Evolutionary conservation across 2,113 vertebrate species (phyloP), one percentile per base, ranked within the genome.

Genomic region (Polypterus senegalus): DNA sequence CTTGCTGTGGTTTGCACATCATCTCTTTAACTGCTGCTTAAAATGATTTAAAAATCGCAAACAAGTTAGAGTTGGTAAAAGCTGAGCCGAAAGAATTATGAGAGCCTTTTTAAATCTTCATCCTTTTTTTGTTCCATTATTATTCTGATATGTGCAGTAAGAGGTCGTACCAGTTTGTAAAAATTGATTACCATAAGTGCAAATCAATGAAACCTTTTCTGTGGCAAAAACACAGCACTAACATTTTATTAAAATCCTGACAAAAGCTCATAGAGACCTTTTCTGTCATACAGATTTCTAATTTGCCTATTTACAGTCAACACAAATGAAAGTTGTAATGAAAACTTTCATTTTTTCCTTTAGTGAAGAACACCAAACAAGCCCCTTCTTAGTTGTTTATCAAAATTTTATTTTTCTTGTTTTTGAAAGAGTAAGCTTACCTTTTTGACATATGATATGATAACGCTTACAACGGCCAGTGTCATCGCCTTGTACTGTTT

Each of bases 151-250:
- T 68, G 75, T 85, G 78, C 80, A 76, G 83, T 78, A 76, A 80
- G 82, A 83, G 88, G 89, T 90, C 85, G 83, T 86, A 85, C 80
- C 81, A 71, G 84, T 90, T 89, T 89, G 88, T 89, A 81, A 79
- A 87, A 89, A 93, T 91, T 83, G 88, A 92, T 92, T 82, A 82
- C 77, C 77, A 79, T 88, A 84, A 85, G 80, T 72, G 75, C 90
- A 89, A 90, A 92, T 90, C 88, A 91, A 91, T 89, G 87, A 78
- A 85, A 92, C 84, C 84, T 89, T 84, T 89, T 89, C 84, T 84
- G 78, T 83, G 76, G 79, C 75, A 79, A 78, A 86, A 83, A 84
- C 79, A 76, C 86, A 82, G 82, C 81, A 79, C 77, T 76, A 83
- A 73, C 76, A 78, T 86, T 84, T 76, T 72, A 82, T 82, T 80